Evolutionary conservation across 2,113 vertebrate species (phyloP), one percentile per base, ranked within the genome.

Genomic region (Alaudala cheleensis): DNA sequence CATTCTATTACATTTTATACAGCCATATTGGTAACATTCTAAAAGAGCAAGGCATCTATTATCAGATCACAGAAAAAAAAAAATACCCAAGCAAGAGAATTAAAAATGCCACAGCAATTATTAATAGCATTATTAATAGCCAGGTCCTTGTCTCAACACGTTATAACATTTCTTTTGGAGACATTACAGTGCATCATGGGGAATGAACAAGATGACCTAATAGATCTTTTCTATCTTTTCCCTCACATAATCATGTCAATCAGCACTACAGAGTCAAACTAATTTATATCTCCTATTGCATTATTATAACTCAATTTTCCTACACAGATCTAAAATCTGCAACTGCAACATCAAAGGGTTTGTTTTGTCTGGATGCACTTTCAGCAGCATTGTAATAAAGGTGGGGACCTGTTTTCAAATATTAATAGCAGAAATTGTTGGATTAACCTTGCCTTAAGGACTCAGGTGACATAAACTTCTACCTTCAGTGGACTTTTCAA

Each of bases 181-280:
- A 66, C 45, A 28, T 81, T 95, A 65, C 15, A 86, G 34, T 81
- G 29, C 79, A 72, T 95, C 84, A 90, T 40, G 31, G 61, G 51
- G 44, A 94, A 94, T 69, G 58, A 76, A 94, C 61, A 95, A 90
- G 76, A 93, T 87, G 86, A 90, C 58, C 65, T 92, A 93, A 91
- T 49, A 94, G 74, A 86, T 92, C 70, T 91, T 94, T 71, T 80
- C 93, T 83, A 31, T 88, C 62, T 95, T 81, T 81, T 82, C 80
- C 91, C 34, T 92, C 83, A 88, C 60, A 80, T 95, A 85, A 94
- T 95, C 73, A 39, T 62, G 73, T 86, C 92, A 91, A 88, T 95
- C 92, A 96, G 19, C 44, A 54, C 54, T 51, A 11, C 8, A 24
- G 42, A 79, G 53, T 79, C 87, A 86, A 17, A 69, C 56, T 69